phyloP scores from a whole-genome alignment of 2,888 invertebrate genomes.

The Gandaritis pyraliata region DNA sequence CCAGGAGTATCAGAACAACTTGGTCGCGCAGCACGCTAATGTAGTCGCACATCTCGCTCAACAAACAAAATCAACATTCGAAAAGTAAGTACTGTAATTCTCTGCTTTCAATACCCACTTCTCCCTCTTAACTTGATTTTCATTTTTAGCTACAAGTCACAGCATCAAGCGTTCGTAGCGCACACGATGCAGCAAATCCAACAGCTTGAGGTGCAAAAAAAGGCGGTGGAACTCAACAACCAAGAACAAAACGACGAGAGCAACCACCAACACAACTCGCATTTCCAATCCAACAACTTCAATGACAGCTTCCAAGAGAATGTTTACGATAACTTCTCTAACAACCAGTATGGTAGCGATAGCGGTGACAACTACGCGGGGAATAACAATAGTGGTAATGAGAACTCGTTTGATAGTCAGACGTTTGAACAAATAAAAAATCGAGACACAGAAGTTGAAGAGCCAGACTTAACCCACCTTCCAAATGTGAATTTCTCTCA shows the following conservation, averaged over 20 bases:
- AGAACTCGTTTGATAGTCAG: constrained; percentile 78
- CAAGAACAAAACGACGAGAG: constrained; percentile 66
- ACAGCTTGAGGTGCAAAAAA: constrained; percentile 91
- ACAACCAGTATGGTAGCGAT: constrained; percentile 71
- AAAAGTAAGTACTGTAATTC: constrained; percentile 81
- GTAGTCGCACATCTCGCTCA: constrained; percentile 91
- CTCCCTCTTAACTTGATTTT: background rate
- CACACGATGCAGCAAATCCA: constrained; percentile 96
- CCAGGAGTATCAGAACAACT: constrained; percentile 93
- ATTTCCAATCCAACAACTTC: constrained; percentile 67
- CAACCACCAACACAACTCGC: constrained; percentile 58
- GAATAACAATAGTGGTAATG: constrained; percentile 80
- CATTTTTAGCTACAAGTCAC: constrained; percentile 90
- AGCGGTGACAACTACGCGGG: constrained; percentile 75
- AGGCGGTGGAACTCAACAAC: constrained; percentile 84
- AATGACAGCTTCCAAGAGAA: constrained; percentile 66
- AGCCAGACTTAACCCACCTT: constrained; percentile 65
- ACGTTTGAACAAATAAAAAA: constrained; percentile 74
- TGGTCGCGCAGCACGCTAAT: constrained; percentile 91
- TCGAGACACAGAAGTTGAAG: constrained; percentile 59
- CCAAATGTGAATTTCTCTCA: constrained; percentile 78
- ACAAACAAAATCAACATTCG: constrained; percentile 93
- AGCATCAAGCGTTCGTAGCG: constrained; percentile 97
- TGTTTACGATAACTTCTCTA: constrained; percentile 65
- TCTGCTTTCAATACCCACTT: background rate